A percentile compares a stretch with the other conserved stretches of the same genome.
Evolutionary conservation across 2,797 vertebrate genomes (phyloP).

Genomic region (Cirrhinus molitorella): DNA sequence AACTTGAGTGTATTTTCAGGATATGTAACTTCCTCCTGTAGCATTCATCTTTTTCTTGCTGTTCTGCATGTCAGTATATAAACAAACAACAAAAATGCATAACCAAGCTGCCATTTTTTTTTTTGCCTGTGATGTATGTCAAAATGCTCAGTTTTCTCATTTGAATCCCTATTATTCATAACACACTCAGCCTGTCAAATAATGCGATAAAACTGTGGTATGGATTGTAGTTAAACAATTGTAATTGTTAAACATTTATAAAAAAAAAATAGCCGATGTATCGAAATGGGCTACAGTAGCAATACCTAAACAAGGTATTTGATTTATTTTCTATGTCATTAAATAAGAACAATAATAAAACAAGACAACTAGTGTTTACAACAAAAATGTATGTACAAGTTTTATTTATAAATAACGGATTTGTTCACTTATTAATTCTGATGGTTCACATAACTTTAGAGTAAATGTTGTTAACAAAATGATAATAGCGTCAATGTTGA

Average conservation of each 20-base stretch:
- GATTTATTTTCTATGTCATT: slow-evolving; percentile 53
- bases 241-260: slow-evolving; percentile 44
- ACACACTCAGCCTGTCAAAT: slow-evolving; percentile 55
- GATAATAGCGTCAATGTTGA: slow-evolving; percentile 33
- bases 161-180: slow-evolving; percentile 23
- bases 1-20: slow-evolving; percentile 62
- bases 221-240: slow-evolving; percentile 53
- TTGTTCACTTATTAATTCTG: slow-evolving; percentile 41
- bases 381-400: slow-evolving; percentile 59
- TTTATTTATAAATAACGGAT: slow-evolving; percentile 60
- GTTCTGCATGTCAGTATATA: slow-evolving; percentile 75
- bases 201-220: slow-evolving; percentile 50
- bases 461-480: slow-evolving; percentile 19
- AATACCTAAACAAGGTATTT: slow-evolving; percentile 46
- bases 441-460: slow-evolving; percentile 26
- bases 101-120: slow-evolving; percentile 56
- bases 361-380: slow-evolving; percentile 50
- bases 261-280: slow-evolving; percentile 46
- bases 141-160: slow-evolving; percentile 8
- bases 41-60: slow-evolving; percentile 66
- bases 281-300: slow-evolving; percentile 54
- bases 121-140: slow-evolving; percentile 50
- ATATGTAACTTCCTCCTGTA: slow-evolving; percentile 64
- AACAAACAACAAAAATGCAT: slow-evolving; percentile 49
- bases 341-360: slow-evolving; percentile 56